Base-by-base conservation (phyloP, 1,140 invertebrate genomes). In the Mesaphorura yosii region DNA sequence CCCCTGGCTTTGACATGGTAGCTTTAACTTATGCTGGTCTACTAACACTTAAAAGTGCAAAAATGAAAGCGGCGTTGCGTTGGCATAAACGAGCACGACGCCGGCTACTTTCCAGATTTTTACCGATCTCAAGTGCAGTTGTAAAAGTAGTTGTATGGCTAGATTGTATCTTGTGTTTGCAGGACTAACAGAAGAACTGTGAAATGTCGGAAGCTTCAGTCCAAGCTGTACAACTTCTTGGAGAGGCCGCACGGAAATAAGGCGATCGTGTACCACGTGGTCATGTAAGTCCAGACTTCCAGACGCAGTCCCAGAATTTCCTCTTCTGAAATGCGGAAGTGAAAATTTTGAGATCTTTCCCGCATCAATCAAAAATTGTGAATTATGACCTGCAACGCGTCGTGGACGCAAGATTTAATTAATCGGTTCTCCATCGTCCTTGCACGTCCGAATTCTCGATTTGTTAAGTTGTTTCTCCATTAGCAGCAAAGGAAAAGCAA, bases 151-250 rank as follows among this genome's bases (percentile, higher is more conserved):
- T 10, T 34, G n/a, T 34, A 34, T 34, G 10, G n/a, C n/a, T 34
- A 34, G n/a, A 10, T 34, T 34, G n/a, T 34, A 34, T 10, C n/a
- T 5, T 27, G 19, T 7, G 20, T 19, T 50, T 44, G 22, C 55
- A 63, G 60, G 53, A 55, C 80, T 69, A 79, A 80, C 72, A 81
- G 86, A 69, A 78, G 84, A 72, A 87, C 90, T 78, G 83, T 83
- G 69, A 78, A 85, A 60, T 92, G 90, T 74, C 76, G 90, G 65
- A 80, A 84, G 67, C 73, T 88, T 47, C 90, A 94, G 72, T 83
- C 83, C 66, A 81, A 83, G 70, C 78, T 92, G 67, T 92, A 93
- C 76, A 93, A 93, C 74, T 93, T 93, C 72, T 78, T 94, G 66
- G 90, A 94, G 75, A 74, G 89, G 67, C 89, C 90, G 50, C 78